Conservation (phyloP, 2,797 vertebrate genomes). For the Orestias chungarensis region DNA sequence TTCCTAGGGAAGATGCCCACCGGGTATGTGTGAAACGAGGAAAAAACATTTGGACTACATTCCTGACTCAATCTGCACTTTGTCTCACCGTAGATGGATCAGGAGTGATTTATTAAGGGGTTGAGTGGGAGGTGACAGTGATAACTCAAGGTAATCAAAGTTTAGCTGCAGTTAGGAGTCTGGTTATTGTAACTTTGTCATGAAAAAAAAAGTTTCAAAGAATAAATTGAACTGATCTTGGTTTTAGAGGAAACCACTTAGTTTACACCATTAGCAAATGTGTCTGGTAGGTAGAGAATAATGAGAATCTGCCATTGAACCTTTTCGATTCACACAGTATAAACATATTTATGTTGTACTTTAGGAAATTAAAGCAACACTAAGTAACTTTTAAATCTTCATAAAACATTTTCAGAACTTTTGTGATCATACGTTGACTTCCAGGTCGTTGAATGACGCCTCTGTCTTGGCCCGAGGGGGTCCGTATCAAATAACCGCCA, state of each 20-base stretch:
- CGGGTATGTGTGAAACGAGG: not conserved
- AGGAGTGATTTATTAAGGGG: conserved; percentile 43
- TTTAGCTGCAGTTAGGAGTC: conserved; percentile 45
- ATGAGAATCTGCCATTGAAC: not conserved
- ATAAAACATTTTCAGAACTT: too few species aligned
- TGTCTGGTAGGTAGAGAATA: not conserved
- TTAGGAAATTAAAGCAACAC: too few species aligned
- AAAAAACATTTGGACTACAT: conserved; percentile 7
- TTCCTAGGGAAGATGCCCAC: not conserved
- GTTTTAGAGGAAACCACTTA: not conserved
- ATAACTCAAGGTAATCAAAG: conserved; percentile 57
- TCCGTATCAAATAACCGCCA: too few species aligned
- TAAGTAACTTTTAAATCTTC: too few species aligned
- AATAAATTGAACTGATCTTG: conserved; percentile 14
- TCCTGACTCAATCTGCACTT: conserved; percentile 51
- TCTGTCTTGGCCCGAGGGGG: too few species aligned
- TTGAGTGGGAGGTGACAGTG: conserved; percentile 41
- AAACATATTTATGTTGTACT: not conserved
- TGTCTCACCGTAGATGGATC: conserved; percentile 40
- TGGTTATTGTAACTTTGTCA: conserved; percentile 62
- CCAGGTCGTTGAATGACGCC: too few species aligned
- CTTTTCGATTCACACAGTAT: too few species aligned
- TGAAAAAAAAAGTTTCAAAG: conserved; percentile 25
- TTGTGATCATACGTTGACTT: too few species aligned
- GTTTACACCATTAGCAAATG: not conserved